Conservation (phyloP, 2,113 vertebrate genomes). For the Chascanopsetta lugubris region DNA sequence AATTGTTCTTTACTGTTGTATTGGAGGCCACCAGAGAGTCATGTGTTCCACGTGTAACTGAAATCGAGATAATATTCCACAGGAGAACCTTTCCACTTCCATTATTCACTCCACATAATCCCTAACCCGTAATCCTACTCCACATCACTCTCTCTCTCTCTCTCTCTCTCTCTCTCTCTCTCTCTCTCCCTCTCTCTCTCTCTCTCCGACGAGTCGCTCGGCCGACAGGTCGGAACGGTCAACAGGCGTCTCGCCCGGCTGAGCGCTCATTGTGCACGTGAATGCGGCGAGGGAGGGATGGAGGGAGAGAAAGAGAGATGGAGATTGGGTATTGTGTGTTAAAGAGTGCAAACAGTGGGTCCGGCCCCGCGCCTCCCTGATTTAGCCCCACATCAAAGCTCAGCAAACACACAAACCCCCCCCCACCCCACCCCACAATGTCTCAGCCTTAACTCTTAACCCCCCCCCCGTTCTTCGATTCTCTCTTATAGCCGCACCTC, state of each 20-base stretch:
- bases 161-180: constrained; percentile 27
- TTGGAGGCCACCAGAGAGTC: not conserved
- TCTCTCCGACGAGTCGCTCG: constrained; percentile 73
- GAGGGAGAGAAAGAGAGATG: constrained; percentile 60
- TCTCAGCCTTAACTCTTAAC: constrained; percentile 55
- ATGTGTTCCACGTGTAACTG: not conserved
- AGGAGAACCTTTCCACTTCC: constrained; percentile 1
- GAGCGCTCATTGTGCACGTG: constrained; percentile 86
- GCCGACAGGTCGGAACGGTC: constrained; percentile 85
- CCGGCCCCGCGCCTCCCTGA: constrained; percentile 61
- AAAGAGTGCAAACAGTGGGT: constrained; percentile 83
- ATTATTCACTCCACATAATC: constrained; percentile 34
- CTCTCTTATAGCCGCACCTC: constrained; percentile 40
- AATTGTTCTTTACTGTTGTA: no score
- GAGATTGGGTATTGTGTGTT: constrained; percentile 73
- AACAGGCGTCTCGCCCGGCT: constrained; percentile 86
- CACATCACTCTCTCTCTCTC: constrained; percentile 43
- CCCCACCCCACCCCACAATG: constrained; percentile 64
- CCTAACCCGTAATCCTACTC: constrained; percentile 68
- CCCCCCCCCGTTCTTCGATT: constrained; percentile 46
- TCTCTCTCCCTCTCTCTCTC: constrained; percentile 54
- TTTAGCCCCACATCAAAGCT: constrained; percentile 90
- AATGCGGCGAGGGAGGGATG: constrained; percentile 63
- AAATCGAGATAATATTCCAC: constrained; percentile 32
- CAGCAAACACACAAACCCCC: constrained; percentile 83